Percentiles rank a stretch among this genome's conserved stretches.
Evolutionary conservation across 1,140 invertebrate genomes (phyloP).

Genomic region (Sinella curviseta): DNA sequence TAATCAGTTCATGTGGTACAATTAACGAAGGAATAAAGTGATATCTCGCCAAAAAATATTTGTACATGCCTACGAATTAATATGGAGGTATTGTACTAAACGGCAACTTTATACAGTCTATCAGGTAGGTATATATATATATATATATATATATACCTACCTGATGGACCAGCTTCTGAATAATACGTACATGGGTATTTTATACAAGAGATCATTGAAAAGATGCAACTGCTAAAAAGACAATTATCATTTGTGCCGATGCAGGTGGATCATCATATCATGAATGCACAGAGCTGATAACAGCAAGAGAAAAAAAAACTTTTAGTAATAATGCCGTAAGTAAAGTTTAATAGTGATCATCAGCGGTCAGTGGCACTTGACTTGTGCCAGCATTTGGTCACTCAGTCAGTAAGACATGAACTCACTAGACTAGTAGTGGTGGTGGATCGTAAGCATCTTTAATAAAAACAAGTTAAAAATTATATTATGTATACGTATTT

Average conservation of each 20-base stretch:
- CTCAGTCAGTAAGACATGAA: slow-evolving; percentile 13
- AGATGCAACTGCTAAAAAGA: too few species aligned
- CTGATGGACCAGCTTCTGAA: too few species aligned
- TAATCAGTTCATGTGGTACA: too few species aligned
- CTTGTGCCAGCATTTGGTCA: slow-evolving; percentile 25
- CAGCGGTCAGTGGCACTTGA: slow-evolving; percentile 26
- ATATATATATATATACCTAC: too few species aligned
- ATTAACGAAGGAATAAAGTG: not conserved
- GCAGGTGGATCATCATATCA: not conserved
- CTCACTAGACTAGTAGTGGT: not conserved
- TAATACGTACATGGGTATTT: too few species aligned
- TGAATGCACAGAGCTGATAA: not conserved
- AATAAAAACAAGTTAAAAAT: not conserved
- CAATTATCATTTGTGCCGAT: too few species aligned
- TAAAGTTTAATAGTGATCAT: slow-evolving; percentile 21
- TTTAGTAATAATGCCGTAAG: slow-evolving; percentile 14
- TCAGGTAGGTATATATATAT: too few species aligned
- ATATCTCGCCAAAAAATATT: not conserved
- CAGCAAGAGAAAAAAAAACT: not conserved
- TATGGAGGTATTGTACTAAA: too few species aligned
- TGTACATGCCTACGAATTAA: too few species aligned
- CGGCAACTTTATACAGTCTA: too few species aligned
- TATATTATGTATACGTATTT: not conserved
- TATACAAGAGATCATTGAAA: not conserved
- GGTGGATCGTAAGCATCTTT: not conserved